Percentiles rank a stretch among this genome's conserved stretches.
These are phyloP conservation scores for Notamacropus eugenii DNA, from an alignment of 2,797 vertebrate species.

Conservation along the genomic window DNA sequence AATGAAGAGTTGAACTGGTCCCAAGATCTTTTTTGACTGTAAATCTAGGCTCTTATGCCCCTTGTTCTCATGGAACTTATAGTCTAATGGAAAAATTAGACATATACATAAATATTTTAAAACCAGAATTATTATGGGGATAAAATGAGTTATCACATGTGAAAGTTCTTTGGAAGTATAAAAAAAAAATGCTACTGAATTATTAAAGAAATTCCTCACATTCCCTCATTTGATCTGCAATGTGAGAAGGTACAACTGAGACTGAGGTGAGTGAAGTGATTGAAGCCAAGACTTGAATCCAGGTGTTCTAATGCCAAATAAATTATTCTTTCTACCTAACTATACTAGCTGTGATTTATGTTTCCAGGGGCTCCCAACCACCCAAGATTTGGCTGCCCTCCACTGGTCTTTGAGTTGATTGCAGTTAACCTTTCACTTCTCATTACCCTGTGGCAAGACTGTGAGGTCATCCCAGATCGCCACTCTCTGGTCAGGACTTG, in stretches of 20 bases:
- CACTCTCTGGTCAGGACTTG: background rate
- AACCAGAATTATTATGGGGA: background rate
- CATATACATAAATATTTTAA: slow-evolving; percentile 17
- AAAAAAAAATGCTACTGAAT: background rate
- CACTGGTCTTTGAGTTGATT: background rate
- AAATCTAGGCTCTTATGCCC: background rate
- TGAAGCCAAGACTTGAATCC: background rate
- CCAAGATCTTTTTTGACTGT: background rate
- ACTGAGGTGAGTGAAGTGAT: background rate
- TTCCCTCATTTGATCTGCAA: background rate
- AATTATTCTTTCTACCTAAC: background rate
- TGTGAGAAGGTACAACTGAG: background rate
- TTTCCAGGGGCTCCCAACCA: background rate
- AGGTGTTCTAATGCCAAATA: background rate
- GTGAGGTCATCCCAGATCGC: background rate
- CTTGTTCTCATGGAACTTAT: background rate
- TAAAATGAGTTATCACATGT: background rate
- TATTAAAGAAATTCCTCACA: background rate
- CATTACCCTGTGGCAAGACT: background rate
- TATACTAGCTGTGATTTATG: background rate
- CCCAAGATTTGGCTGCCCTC: background rate
- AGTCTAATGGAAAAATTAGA: background rate
- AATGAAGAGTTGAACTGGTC: background rate
- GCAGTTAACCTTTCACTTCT: background rate
- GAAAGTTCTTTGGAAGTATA: background rate